Base-by-base conservation (phyloP, 1,140 invertebrate genomes). In the Pachypeltis micranthus region DNA sequence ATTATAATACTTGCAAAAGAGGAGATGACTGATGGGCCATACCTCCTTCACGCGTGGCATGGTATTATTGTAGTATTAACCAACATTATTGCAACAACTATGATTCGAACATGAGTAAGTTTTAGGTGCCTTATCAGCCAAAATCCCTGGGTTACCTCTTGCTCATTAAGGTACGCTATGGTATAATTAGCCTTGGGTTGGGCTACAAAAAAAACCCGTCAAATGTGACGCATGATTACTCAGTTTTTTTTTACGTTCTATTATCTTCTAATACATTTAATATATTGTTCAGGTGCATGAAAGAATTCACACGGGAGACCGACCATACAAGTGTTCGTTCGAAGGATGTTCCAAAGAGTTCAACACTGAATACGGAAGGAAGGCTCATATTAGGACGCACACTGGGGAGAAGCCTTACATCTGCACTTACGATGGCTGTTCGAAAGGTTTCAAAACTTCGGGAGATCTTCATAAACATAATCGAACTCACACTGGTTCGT, bases 401-500 rank as follows among this genome's bases (percentile, higher is more conserved):
- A 86, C 83, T 12, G 84, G 83, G 0, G 83, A 86, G 68, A 85
- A 84, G 68, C 84, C 84, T 0, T 86, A 85, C 66, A 78, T 79
- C 69, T 86, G 84, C 72, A 70, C 75, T 2, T 75, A 78, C 16
- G 75, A 76, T 58, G 66, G 69, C 1, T 85, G 84, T 72, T 74
- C 75, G 14, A 86, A 86, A 69, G 78, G 79, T 31, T 80, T 81
- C 65, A 85, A 85, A 72, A 85, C 83, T 10, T 85, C 84, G 0
- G 84, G 84, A 1, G 84, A 85, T 74, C 73, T 86, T 29, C 79
- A 85, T 63, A 86, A 85, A 72, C 84, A 87, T 72, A 77, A 84
- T 21, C 72, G 84, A 51, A 86, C 81, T 23, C 85, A 86, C 69
- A 87, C 84, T 63, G 84, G 83, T 82, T 70, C 64, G 47, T 14